Evolutionary conservation across 2,113 vertebrate genomes (phyloP), one percentile per base, ranked within the genome.

Genomic region (Struthidea cinerea): DNA sequence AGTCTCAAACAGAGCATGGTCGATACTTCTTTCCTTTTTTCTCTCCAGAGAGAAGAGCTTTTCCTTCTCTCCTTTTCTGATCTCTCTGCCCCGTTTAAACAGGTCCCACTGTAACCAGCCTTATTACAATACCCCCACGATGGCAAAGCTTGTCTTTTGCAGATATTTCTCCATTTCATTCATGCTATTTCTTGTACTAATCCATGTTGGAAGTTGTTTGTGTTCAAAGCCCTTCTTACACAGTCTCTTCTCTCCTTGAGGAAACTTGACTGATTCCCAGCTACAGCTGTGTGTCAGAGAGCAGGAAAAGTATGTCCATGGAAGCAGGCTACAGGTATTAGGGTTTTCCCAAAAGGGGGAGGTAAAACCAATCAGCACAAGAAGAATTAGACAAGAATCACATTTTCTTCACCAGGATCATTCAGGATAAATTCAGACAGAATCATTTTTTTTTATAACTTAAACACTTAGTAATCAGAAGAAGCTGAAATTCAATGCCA

Each of bases 121-220:
- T 68, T 64, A 68, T 39, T 82, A 32, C 17, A 7, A 27, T 47
- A 69, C 6, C 33, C 18, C 21, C 42, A 18, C 0, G 0, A 20
- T 69, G 50, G 12, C 71, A 88, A 88, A 83, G 24, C 44, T 83
- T 85, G 39, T 9, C 55, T 76, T 85, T 83, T 83, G n/a, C 41
- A 69, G 59, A 19, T 59, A 77, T 6, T 69, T 88, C 22, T 78
- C 47, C 30, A 16, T 71, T 83, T 88, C 88, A 71, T 83, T 90
- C 1, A 19, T 76, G 18, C 8, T 70, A 13, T 77, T 89, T 81
- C 23, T 81, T 55, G 8, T 33, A 27, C 6, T 74, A 61, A 57
- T 28, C 42, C 20, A 8, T 33, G 21, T 4, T 89, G 73, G 8
- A 96, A 76, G 28, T 28, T 74, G 41, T 83, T 83, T 75, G 35